Conservation (phyloP, 2,888 invertebrate species). For the Drosophila peninsularis region DNA sequence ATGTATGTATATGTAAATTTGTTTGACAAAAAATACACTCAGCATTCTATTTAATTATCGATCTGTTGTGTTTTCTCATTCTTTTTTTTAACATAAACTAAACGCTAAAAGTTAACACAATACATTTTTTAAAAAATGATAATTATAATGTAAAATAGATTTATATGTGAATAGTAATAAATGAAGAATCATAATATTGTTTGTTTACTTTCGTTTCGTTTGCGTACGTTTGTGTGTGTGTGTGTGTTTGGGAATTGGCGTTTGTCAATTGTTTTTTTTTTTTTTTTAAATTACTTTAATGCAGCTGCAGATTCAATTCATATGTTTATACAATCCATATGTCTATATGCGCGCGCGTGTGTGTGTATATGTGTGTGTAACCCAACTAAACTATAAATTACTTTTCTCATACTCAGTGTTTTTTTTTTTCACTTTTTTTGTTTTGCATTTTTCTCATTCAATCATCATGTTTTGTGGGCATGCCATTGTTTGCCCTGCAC, state of each 20-base stretch:
- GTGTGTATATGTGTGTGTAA: slow-evolving; percentile 26
- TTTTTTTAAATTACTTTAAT: slow-evolving; percentile 37
- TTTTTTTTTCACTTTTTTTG: slow-evolving; percentile 10
- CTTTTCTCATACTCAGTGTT: slow-evolving; percentile 25
- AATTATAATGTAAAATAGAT: slow-evolving; percentile 56
- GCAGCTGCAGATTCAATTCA: slow-evolving; percentile 56
- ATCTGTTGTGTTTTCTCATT: slow-evolving; percentile 27
- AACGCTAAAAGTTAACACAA: slow-evolving; percentile 63
- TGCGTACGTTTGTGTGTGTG: not conserved
- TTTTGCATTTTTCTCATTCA: not conserved
- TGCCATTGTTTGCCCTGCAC: slow-evolving; percentile 2
- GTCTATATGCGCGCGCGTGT: slow-evolving; percentile 8
- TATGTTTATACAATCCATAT: slow-evolving; percentile 18
- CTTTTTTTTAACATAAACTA: slow-evolving; percentile 54
- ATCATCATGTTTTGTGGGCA: slow-evolving; percentile 7
- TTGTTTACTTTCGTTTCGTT: slow-evolving; percentile 25
- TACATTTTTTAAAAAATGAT: slow-evolving; percentile 61
- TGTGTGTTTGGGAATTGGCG: slow-evolving; percentile 16
- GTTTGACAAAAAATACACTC: slow-evolving; percentile 77
- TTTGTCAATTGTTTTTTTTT: slow-evolving; percentile 32
- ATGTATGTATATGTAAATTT: slow-evolving; percentile 62
- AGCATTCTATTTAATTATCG: slow-evolving; percentile 43
- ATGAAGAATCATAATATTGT: slow-evolving; percentile 54
- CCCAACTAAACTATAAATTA: slow-evolving; percentile 46
- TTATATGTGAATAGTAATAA: slow-evolving; percentile 53